These are phyloP conservation scores for Turnix velox DNA, from an alignment of 2,113 vertebrate species.

Conservation along the genomic window DNA sequence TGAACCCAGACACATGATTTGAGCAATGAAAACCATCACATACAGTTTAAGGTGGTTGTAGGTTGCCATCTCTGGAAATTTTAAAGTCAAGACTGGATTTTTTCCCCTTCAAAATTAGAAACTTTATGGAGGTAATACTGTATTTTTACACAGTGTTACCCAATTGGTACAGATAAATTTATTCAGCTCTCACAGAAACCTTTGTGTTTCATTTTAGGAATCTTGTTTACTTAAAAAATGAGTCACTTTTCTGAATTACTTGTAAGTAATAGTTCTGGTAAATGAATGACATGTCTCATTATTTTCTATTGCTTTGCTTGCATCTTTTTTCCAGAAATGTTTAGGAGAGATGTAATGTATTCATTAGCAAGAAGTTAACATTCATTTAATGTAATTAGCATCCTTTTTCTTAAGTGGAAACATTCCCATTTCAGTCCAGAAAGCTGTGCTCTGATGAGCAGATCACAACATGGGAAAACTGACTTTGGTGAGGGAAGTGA, in stretches of 20 bases:
- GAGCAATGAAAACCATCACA: background rate
- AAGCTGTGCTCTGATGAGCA: background rate
- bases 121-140: background rate
- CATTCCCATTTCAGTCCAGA: constrained; percentile 31
- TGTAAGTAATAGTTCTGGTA: constrained; percentile 47
- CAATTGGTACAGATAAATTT: background rate
- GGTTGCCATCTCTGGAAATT: background rate
- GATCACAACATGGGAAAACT: constrained; percentile 1
- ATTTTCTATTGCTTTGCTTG: constrained; percentile 48
- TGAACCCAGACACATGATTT: background rate
- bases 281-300: constrained; percentile 27
- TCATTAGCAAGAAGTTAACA: constrained; percentile 56
- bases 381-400: constrained; percentile 45
- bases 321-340: constrained; percentile 30
- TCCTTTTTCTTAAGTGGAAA: constrained; percentile 21
- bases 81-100: background rate
- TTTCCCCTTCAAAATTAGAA: background rate
- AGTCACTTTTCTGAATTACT: constrained; percentile 43
- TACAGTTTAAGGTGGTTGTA: background rate
- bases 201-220: constrained; percentile 7
- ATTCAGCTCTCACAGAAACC: background rate
- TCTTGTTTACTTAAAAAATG: background rate
- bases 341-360: constrained; percentile 41
- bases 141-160: background rate
- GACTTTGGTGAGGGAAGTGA: background rate